A percentile compares a stretch with the other conserved stretches of the same genome.
Evolutionary conservation across 2,888 invertebrate genomes (phyloP).

Genomic region (Hirtodrosophila cameraria): DNA sequence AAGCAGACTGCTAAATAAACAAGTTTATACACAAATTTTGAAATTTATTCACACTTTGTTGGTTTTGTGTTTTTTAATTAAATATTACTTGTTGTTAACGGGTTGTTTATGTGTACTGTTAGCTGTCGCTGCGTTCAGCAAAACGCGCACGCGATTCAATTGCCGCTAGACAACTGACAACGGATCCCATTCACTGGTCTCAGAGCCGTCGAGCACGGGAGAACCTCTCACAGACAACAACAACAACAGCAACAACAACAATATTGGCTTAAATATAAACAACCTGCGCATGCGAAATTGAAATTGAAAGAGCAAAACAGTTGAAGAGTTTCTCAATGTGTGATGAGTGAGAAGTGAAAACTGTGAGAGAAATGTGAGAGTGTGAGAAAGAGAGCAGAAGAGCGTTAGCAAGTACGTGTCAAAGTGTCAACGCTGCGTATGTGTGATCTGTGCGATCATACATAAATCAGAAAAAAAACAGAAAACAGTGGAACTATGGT

Average conservation of each 20-base stretch:
- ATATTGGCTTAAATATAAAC: conserved; percentile 9
- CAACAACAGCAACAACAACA: conserved; percentile 20
- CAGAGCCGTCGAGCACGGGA: conserved; percentile 20
- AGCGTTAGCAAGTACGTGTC: background rate
- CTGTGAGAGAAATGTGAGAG: conserved; percentile 8
- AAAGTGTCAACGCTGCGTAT: conserved; percentile 53
- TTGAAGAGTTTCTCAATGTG: conserved; percentile 21
- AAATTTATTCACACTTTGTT: background rate
- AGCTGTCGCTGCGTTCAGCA: conserved; percentile 56
- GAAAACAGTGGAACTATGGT: background rate
- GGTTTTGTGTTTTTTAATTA: conserved; percentile 7
- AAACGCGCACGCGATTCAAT: conserved; percentile 73
- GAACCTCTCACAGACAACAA: conserved; percentile 9
- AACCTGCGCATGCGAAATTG: conserved; percentile 66
- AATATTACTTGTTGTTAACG: conserved; percentile 31
- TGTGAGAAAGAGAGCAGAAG: conserved; percentile 5
- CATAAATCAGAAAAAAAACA: conserved; percentile 8
- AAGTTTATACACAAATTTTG: conserved; percentile 28
- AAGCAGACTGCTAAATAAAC: conserved; percentile 40
- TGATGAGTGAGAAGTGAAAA: conserved; percentile 9
- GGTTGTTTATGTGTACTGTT: conserved; percentile 19
- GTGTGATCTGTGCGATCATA: conserved; percentile 39
- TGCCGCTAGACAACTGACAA: conserved; percentile 61
- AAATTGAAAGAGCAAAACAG: conserved; percentile 24
- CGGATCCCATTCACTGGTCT: conserved; percentile 36